phyloP scores from a whole-genome alignment of 1,140 invertebrate genomes.

The Drosophila repleta region DNA sequence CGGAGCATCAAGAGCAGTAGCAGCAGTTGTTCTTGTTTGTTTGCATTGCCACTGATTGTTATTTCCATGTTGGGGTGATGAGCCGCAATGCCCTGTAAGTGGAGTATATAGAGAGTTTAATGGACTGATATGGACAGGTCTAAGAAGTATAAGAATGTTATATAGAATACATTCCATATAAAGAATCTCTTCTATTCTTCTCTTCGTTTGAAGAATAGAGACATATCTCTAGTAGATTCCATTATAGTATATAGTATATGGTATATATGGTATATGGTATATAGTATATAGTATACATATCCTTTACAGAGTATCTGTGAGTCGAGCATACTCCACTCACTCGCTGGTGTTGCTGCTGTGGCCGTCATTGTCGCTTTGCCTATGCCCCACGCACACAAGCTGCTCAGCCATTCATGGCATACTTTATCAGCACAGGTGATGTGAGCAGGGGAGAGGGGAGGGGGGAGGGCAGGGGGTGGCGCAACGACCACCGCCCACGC shows the following conservation, averaged over 20 bases:
- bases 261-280: too few relatives aligned
- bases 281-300: too few relatives aligned
- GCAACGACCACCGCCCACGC: not conserved
- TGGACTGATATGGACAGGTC: too few relatives aligned
- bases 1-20: slow-evolving; percentile 26
- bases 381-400: slow-evolving; percentile 56
- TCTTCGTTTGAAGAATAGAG: too few relatives aligned
- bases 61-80: slow-evolving; percentile 40
- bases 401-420: slow-evolving; percentile 79
- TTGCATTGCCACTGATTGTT: slow-evolving; percentile 54
- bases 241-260: not conserved
- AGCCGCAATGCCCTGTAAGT: not conserved
- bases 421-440: slow-evolving; percentile 60
- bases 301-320: slow-evolving; percentile 15
- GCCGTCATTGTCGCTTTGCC: slow-evolving; percentile 42
- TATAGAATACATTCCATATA: too few relatives aligned
- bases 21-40: slow-evolving; percentile 48
- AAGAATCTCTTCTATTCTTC: too few relatives aligned
- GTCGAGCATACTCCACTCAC: slow-evolving; percentile 3
- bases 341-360: slow-evolving; percentile 39
- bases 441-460: not conserved
- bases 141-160: too few relatives aligned
- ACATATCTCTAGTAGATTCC: not conserved
- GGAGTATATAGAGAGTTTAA: not conserved
- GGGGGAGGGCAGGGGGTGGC: too few relatives aligned